Conservation (phyloP, 2,888 invertebrate species). For the Lasiommata megera region DNA sequence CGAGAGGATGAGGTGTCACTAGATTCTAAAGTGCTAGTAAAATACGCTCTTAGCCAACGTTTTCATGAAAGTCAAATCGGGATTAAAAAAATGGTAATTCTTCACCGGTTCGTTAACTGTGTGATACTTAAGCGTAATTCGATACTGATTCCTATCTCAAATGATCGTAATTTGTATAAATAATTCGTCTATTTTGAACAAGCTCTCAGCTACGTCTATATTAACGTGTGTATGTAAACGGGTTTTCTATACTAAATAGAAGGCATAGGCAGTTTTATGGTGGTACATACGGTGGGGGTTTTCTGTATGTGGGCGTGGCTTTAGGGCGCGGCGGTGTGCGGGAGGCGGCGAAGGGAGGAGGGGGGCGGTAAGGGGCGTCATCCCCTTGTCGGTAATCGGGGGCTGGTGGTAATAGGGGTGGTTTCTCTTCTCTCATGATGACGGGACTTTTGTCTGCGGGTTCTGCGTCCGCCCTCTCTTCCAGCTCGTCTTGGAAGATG, state of each 20-base stretch:
- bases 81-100: too few species aligned
- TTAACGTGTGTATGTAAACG: conserved; percentile 11
- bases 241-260: conserved; percentile 24
- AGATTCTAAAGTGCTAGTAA: not conserved
- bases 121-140: too few species aligned
- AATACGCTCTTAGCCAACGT: too few species aligned
- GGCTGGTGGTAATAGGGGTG: conserved; percentile 91
- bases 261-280: conserved; percentile 84
- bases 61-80: too few species aligned
- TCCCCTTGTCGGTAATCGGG: conserved; percentile 84
- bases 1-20: not conserved
- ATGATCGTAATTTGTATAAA: not conserved
- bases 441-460: conserved; percentile 95
- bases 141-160: too few species aligned
- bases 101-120: too few species aligned
- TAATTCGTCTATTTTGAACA: not conserved
- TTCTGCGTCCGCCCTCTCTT: conserved; percentile 93
- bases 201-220: conserved; percentile 18
- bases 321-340: conserved; percentile 91
- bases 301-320: conserved; percentile 94
- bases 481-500: conserved; percentile 97
- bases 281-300: conserved; percentile 98
- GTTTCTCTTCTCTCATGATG: conserved; percentile 96
- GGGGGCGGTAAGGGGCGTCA: conserved; percentile 93
- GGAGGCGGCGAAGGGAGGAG: conserved; percentile 90